phyloP scores from a whole-genome alignment of 2,888 invertebrate species.

The Caenorhabditis doughertyi region DNA sequence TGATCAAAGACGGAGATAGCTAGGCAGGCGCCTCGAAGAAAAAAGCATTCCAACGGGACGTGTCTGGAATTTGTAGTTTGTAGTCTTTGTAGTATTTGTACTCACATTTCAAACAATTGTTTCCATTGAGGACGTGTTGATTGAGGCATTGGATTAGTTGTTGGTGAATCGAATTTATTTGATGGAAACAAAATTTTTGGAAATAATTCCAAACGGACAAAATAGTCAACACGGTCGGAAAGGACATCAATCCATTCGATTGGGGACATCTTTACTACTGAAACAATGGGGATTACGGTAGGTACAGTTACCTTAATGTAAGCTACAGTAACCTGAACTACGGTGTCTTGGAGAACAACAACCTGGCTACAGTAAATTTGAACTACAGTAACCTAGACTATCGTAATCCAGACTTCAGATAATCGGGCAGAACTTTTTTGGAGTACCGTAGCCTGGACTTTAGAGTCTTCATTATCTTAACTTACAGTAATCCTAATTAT shows the following conservation, averaged over 20 bases:
- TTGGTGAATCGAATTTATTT: conserved; percentile 68
- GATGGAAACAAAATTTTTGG: conserved; percentile 74
- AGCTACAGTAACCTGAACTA: no score
- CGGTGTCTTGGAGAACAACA: no score
- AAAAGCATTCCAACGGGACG: conserved; percentile 76
- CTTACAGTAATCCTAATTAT: no score
- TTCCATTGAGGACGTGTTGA: conserved; percentile 75
- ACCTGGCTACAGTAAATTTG: no score
- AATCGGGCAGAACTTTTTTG: no score
- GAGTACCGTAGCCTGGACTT: no score
- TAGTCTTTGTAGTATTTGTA: conserved; percentile 53
- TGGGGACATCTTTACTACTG: conserved; percentile 68
- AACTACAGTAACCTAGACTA: no score
- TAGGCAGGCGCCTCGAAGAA: conserved; percentile 73
- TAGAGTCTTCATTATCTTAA: no score
- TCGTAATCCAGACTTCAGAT: no score
- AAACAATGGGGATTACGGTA: no score
- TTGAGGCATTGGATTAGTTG: conserved; percentile 74
- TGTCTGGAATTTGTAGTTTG: conserved; percentile 54
- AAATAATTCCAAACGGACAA: conserved; percentile 78
- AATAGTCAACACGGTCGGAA: conserved; percentile 74
- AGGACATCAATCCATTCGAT: conserved; percentile 69
- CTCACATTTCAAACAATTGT: conserved; percentile 73
- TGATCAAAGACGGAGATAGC: conserved; percentile 74
- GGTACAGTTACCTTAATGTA: no score